A percentile compares a stretch with the other conserved stretches of the same genome.
phyloP scores from a whole-genome alignment of 2,113 vertebrate genomes.

The Calidris pygmaea region DNA sequence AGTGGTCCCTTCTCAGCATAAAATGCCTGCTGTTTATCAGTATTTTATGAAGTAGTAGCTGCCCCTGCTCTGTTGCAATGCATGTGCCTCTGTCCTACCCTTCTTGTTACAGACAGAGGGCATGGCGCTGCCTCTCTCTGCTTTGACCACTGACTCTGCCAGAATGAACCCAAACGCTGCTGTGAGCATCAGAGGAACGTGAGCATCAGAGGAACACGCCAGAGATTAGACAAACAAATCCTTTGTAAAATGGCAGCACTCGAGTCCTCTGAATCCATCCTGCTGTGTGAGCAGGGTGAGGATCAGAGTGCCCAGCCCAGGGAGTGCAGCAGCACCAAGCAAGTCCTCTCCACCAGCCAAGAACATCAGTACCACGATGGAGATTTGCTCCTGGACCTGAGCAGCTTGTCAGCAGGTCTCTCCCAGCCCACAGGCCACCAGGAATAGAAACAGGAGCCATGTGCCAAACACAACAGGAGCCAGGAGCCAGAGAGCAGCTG shows the following conservation, averaged over 20 bases:
- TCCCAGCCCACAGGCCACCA: background rate
- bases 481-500: background rate
- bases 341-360: background rate
- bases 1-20: background rate
- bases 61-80: background rate
- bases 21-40: background rate
- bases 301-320: too few species aligned
- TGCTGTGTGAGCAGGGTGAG: background rate
- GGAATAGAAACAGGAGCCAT: background rate
- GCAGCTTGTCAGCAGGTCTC: background rate
- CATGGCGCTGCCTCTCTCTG: background rate
- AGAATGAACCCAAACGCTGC: background rate
- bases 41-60: background rate
- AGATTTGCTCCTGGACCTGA: background rate
- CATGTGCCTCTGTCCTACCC: background rate
- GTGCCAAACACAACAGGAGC: background rate
- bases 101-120: background rate
- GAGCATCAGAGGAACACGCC: background rate
- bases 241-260: background rate
- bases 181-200: background rate
- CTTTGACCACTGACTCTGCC: background rate
- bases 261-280: background rate
- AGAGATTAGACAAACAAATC: background rate
- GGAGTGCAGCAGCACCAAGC: background rate
- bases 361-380: accelerated